phyloP scores from a whole-genome alignment of 2,113 vertebrate genomes.

The Danio rerio region GRCz12tu NC_133198.1:6323001-6323500 shows the following conservation, averaged over 20 bases:
- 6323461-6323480: constrained; percentile 5
- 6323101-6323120: not conserved
- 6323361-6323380: constrained; percentile 76
- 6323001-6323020: not conserved
- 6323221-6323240: constrained; percentile 52
- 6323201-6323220: constrained; percentile 56
- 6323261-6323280: constrained; percentile 37
- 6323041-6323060: not conserved
- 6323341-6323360: constrained; percentile 68
- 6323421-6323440: constrained; percentile 17
- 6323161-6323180: constrained; percentile 41
- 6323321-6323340: constrained; percentile 71
- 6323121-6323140: constrained; percentile 23
- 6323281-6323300: constrained; percentile 59
- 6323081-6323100: not conserved
- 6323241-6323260: constrained; percentile 40
- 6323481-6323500: constrained; percentile 8
- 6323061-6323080: constrained; percentile 7
- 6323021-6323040: constrained; percentile 1
- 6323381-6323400: not conserved
- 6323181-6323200: constrained; percentile 35
- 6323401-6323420: not conserved
- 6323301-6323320: constrained; percentile 60
- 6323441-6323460: not conserved
- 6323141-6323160: constrained; percentile 24